Base-by-base conservation (phyloP, 2,113 vertebrate species). In the Clarias batrachus region DNA sequence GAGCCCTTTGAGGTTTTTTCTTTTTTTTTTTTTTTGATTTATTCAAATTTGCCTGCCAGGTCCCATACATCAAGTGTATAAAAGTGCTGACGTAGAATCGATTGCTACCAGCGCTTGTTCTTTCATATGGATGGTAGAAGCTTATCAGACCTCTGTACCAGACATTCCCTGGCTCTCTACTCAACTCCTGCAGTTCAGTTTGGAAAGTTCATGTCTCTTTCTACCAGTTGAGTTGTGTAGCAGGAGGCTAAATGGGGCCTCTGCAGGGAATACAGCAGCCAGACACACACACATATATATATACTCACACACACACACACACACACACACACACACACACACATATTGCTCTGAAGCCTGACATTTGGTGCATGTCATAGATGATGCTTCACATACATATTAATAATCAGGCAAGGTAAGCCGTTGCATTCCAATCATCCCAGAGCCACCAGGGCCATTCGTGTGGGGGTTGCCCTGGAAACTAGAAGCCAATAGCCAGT, bases 361-460 rank as follows among this genome's bases (percentile, higher is more conserved):
- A 90, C 89, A 89, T 90, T 90, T 91, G 83, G 81, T 79, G 85
- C 81, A 84, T 90, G 89, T 90, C 89, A 87, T 90, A 89, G 89
- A 90, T 89, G 87, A 91, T 88, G 89, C 82, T 88, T 78, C 81
- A 88, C 90, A 89, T 91, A 89, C 89, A 92, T 91, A 92, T 93
- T 92, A 90, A 92, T 94, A 90, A 89, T 91, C 33, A 83, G 90
- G 89, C 83, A 60, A 87, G 86, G 89, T 85, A 87, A 76, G 74
- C 66, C 83, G 78, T 87, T 60, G 71, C 87, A 86, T 91, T 85
- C 85, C 71, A 91, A 86, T 86, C 30, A 85, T 83, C 65, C 68
- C 77, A 71, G 70, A 68, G n/a, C 83, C 65, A 66, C 83, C 62
- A 41, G 82, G 70, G 68, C 74, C 76, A 82, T 81, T 79, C 70